These are phyloP conservation scores for Enteromius radiatus DNA, from an alignment of 2,797 vertebrate species.

Conservation along the genomic window DNA sequence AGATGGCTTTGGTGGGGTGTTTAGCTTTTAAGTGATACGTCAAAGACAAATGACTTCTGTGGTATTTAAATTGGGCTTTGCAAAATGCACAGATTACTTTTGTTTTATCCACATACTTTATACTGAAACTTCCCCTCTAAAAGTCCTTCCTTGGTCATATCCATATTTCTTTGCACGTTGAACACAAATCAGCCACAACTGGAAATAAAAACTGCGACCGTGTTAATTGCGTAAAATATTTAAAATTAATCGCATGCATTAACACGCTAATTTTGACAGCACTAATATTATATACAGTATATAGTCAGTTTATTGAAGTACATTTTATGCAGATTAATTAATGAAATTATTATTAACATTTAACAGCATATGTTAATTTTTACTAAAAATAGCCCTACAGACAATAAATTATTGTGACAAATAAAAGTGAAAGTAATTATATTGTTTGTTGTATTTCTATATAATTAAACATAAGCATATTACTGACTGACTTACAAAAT, in stretches of 20 bases:
- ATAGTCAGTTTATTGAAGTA: no score
- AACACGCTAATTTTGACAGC: background rate
- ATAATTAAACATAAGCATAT: no score
- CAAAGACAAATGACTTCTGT: slow-evolving; percentile 41
- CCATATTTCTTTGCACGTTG: background rate
- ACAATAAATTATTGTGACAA: no score
- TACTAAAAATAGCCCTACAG: no score
- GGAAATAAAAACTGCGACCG: background rate
- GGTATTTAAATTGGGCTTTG: slow-evolving; percentile 49
- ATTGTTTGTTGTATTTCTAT: no score
- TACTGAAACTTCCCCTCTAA: slow-evolving; percentile 9
- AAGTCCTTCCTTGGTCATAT: background rate
- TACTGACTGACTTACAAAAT: no score
- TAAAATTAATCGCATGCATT: background rate
- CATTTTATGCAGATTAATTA: no score
- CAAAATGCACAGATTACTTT: slow-evolving; percentile 31
- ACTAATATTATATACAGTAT: no score
- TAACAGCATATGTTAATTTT: no score
- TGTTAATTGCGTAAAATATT: background rate
- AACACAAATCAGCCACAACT: background rate
- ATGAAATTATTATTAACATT: no score
- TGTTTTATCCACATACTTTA: slow-evolving; percentile 2
- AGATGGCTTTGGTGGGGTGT: no score
- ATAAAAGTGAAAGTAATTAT: no score
- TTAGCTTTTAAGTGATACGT: background rate